A percentile compares a stretch with the other conserved stretches of the same genome.
phyloP scores from a whole-genome alignment of 1,140 invertebrate genomes.

The Zaprionus ornatus region DNA sequence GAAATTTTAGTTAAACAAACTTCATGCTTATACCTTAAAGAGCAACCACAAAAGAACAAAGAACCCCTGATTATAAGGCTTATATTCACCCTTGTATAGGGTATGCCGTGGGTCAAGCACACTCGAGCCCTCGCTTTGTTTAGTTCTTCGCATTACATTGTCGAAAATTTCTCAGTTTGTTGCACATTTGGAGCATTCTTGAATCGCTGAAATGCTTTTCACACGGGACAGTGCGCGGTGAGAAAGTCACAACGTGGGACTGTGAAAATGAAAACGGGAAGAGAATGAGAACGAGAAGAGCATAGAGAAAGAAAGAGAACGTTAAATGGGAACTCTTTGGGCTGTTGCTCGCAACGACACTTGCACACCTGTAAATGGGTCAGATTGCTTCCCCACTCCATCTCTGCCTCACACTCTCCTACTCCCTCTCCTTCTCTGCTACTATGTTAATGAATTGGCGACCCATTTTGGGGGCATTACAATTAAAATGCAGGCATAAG shows the following conservation, averaged over 20 bases:
- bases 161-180: constrained; percentile 70
- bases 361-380: constrained; percentile 40
- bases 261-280: constrained; percentile 56
- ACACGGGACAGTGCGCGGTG: constrained; percentile 53
- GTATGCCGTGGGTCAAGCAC: not conserved
- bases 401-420: not conserved
- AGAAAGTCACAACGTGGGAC: constrained; percentile 62
- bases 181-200: constrained; percentile 55
- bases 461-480: constrained; percentile 60
- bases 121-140: constrained; percentile 1
- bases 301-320: not conserved
- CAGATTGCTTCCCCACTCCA: not conserved
- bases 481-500: constrained; percentile 65
- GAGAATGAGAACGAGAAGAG: not conserved
- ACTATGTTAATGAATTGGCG: constrained; percentile 74
- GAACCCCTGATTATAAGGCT: not conserved
- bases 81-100: not conserved
- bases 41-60: not conserved
- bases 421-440: not conserved
- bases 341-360: not conserved
- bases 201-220: constrained; percentile 70
- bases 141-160: constrained; percentile 58
- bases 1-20: not conserved
- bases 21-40: not conserved
- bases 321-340: not conserved